phyloP scores from a whole-genome alignment of 2,113 vertebrate species.

The Pachypanchax playfairii region DNA sequence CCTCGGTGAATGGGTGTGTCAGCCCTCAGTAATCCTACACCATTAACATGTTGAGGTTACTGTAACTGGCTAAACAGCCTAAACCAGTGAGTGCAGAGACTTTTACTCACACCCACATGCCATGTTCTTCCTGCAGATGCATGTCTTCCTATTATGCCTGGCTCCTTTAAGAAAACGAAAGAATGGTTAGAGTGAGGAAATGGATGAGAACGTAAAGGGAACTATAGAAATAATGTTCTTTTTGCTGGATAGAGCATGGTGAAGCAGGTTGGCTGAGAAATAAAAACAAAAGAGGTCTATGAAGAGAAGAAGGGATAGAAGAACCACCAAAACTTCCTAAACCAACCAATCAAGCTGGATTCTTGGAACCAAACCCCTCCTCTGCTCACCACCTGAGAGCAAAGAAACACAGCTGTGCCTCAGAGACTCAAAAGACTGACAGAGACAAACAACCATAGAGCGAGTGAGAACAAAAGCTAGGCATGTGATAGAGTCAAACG shows the following conservation, averaged over 20 bases:
- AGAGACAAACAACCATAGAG: conserved; percentile 24
- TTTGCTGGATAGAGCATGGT: conserved; percentile 7
- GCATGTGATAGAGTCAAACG: conserved; percentile 4
- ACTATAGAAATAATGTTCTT: not conserved
- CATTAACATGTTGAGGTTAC: conserved; percentile 79
- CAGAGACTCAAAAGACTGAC: conserved; percentile 48
- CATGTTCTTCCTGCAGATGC: conserved; percentile 42
- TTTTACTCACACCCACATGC: conserved; percentile 58
- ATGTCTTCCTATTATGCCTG: conserved; percentile 22
- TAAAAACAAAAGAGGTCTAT: conserved; percentile 15
- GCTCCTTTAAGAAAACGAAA: not conserved
- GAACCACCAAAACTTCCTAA: conserved; percentile 72
- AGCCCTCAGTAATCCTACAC: conserved; percentile 87
- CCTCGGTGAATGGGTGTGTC: conserved; percentile 81
- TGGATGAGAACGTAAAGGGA: conserved; percentile 31
- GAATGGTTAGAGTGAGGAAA: conserved; percentile 12
- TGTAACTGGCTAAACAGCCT: conserved; percentile 88
- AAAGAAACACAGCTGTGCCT: conserved; percentile 62
- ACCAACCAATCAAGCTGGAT: conserved; percentile 70
- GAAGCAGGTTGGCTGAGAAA: conserved; percentile 30
- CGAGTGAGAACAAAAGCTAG: conserved; percentile 40
- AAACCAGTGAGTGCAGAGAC: conserved; percentile 70
- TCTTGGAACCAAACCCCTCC: conserved; percentile 70
- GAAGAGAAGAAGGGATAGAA: conserved; percentile 21
- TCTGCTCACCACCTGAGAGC: conserved; percentile 71